A percentile compares a stretch with the other conserved stretches of the same genome.
Evolutionary conservation across 2,113 vertebrate species (phyloP).

Genomic region (Seriola dumerili): DNA sequence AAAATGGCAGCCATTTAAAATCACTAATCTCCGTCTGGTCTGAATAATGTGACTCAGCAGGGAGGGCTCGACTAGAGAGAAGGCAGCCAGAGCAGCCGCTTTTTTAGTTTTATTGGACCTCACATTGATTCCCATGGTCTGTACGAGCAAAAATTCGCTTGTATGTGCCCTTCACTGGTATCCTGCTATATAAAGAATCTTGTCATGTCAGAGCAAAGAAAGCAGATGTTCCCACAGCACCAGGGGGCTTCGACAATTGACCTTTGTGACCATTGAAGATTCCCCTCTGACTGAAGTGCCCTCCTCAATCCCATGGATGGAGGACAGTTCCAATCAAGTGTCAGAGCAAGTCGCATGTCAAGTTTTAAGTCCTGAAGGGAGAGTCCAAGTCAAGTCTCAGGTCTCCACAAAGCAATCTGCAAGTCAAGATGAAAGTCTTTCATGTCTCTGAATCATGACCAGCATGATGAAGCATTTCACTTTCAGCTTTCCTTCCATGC

Average conservation of each 20-base stretch:
- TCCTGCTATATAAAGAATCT: constrained; percentile 63
- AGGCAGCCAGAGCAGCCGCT: constrained; percentile 8
- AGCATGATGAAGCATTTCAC: too few species aligned
- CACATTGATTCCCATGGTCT: constrained; percentile 58
- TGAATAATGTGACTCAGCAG: constrained; percentile 40
- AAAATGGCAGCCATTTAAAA: constrained; percentile 20
- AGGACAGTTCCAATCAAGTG: background rate
- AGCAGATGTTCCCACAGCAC: constrained; percentile 79
- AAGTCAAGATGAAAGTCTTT: too few species aligned
- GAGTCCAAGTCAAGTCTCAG: background rate
- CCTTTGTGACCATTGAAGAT: constrained; percentile 23
- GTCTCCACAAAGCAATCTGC: background rate
- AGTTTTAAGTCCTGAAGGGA: background rate
- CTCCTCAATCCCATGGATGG: constrained; percentile 12
- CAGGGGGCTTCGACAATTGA: constrained; percentile 30
- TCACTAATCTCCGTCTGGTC: constrained; percentile 21
- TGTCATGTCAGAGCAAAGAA: constrained; percentile 50
- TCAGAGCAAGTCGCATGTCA: background rate
- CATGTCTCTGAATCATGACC: too few species aligned
- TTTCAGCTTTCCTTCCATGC: too few species aligned
- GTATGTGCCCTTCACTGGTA: constrained; percentile 49
- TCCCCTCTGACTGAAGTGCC: background rate
- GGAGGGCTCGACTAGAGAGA: constrained; percentile 9
- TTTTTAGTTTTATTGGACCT: background rate
- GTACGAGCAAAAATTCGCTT: constrained; percentile 6